These are phyloP conservation scores for Euplexia lucipara DNA, from an alignment of 2,888 invertebrate species.

Conservation along the genomic window DNA sequence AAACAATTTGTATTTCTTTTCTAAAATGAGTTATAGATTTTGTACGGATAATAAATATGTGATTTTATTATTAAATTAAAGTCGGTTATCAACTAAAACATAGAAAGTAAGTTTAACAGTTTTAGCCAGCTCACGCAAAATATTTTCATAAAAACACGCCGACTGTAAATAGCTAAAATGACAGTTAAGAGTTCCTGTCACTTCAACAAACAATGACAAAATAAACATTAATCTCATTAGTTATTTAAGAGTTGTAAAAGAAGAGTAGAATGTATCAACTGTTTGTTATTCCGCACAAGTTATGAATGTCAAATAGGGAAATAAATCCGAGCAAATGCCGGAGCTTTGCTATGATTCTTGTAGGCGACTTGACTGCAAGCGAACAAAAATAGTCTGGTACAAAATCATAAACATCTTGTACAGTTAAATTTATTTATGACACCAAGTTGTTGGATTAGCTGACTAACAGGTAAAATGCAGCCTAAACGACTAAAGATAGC, in stretches of 20 bases:
- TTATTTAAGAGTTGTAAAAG: slow-evolving; percentile 31
- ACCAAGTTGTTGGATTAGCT: neutral
- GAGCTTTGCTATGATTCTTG: slow-evolving; percentile 44
- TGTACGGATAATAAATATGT: no score
- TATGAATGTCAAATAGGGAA: slow-evolving; percentile 53
- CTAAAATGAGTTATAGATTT: no score
- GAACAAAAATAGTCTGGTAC: slow-evolving; percentile 37
- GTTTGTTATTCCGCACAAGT: slow-evolving; percentile 54
- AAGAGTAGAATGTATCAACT: slow-evolving; percentile 46
- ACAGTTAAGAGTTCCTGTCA: no score
- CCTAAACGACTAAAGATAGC: no score
- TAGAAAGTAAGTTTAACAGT: no score
- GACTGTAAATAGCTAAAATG: no score
- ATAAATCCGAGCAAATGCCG: slow-evolving; percentile 50
- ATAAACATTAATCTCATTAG: slow-evolving; percentile 12
- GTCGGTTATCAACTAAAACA: no score
- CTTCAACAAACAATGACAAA: neutral
- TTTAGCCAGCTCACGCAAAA: no score
- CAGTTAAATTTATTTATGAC: slow-evolving; percentile 6
- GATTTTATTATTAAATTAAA: no score
- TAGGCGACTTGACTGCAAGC: slow-evolving; percentile 45
- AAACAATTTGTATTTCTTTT: no score
- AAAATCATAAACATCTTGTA: slow-evolving; percentile 22
- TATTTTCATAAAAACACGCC: no score
- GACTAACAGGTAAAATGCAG: no score